Base-by-base conservation (phyloP, 2,888 invertebrate species). In the Leptarthrus brevirostris region DNA sequence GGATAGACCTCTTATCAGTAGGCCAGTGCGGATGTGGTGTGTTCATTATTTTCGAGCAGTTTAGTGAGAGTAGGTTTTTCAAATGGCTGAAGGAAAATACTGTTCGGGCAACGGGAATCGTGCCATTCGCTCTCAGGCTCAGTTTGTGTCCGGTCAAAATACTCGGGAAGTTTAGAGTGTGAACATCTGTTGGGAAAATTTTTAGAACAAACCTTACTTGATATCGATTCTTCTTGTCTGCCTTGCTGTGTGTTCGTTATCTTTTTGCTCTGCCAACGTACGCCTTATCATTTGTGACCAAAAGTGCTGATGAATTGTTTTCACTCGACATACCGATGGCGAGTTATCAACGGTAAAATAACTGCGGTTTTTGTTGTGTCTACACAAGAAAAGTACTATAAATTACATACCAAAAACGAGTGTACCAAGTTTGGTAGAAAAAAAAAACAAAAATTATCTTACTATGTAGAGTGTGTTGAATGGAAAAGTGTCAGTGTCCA, bases 51-150 rank as follows among this genome's bases (percentile, higher is more conserved):
- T 18, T 20, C 61, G 14, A 30, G 34, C 40, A 40, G 18, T 61
- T 20, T 34, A 61, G 40, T n/a, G 66, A 49, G 44, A 30, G 12
- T 44, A 12, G 6, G n/a, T 44, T 44, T 44, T 44, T 44, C 14
- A n/a, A n/a, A n/a, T 5, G 61, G n/a, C 20, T 44, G 10, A 20
- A 47, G 66, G 44, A 66, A 47, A 18, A 24, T 6, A 6, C 14
- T 26, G 14, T 66, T 49, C 47, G n/a, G n/a, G n/a, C n/a, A n/a
- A n/a, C n/a, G 66, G 14, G 26, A 16, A 44, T 47, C 30, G 16
- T 24, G 24, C 47, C 66, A 66, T 66, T 66, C 66, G 66, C 66
- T 66, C 66, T 66, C 30, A 47, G 66, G 49, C 49, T 47, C 16
- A 26, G 66, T 66, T 8, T 66, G 66, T 26, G 66, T 66, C 26